A percentile compares a stretch with the other conserved stretches of the same genome.
phyloP scores from a whole-genome alignment of 2,888 invertebrate species.

The Diplazon laetatorius region DNA sequence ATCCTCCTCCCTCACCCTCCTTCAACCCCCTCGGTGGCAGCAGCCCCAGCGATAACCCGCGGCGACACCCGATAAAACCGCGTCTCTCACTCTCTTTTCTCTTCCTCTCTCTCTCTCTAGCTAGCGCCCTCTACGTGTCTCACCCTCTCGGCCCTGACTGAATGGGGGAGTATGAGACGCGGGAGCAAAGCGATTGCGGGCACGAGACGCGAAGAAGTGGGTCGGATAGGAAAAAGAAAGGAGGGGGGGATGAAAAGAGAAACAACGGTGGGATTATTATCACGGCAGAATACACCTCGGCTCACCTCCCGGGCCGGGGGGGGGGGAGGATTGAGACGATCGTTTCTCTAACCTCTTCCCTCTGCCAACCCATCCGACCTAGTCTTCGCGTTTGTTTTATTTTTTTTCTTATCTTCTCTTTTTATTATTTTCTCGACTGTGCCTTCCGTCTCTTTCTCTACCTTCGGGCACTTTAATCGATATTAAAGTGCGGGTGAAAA shows the following conservation, averaged over 20 bases:
- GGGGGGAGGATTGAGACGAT: slow-evolving; percentile 54
- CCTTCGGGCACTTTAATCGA: slow-evolving; percentile 15
- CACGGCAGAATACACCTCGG: slow-evolving; percentile 72
- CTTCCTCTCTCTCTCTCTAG: neutral
- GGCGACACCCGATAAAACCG: slow-evolving; percentile 82
- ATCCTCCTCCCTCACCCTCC: slow-evolving; percentile 70
- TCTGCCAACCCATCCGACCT: slow-evolving; percentile 41
- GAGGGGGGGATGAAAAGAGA: slow-evolving; percentile 75
- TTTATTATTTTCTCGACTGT: neutral
- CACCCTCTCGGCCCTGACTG: slow-evolving; percentile 18
- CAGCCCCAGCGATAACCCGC: slow-evolving; percentile 82
- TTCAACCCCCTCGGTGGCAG: slow-evolving; percentile 78
- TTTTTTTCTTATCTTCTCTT: slow-evolving; percentile 9
- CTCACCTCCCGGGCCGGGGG: slow-evolving; percentile 59
- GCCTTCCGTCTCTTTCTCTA: slow-evolving; percentile 17
- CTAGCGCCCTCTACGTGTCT: too few relatives aligned
- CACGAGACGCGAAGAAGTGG: slow-evolving; percentile 71
- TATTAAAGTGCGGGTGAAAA: slow-evolving; percentile 12
- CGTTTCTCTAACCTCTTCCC: slow-evolving; percentile 45
- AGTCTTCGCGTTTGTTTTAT: slow-evolving; percentile 20
- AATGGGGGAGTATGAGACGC: slow-evolving; percentile 57
- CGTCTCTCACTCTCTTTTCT: slow-evolving; percentile 62
- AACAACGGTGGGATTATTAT: slow-evolving; percentile 79
- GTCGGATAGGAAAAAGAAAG: slow-evolving; percentile 60
- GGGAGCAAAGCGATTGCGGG: slow-evolving; percentile 66